phyloP scores from a whole-genome alignment of 2,113 vertebrate genomes.

The Oenanthe oenanthe region DNA sequence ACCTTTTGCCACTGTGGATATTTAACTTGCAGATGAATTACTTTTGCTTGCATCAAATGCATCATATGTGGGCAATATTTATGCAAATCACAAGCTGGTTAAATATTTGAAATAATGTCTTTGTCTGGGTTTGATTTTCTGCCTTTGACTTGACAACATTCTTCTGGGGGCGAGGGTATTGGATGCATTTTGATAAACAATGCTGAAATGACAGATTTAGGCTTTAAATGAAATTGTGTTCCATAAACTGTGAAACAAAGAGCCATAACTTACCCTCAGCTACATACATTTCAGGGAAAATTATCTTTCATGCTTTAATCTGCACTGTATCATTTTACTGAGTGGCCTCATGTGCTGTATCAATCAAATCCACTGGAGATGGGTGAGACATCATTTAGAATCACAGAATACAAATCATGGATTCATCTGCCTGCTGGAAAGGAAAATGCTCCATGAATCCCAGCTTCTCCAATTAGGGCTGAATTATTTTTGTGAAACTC shows the following conservation, averaged over 20 bases:
- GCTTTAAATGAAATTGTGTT: constrained; percentile 80
- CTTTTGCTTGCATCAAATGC: constrained; percentile 20
- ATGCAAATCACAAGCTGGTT: constrained; percentile 54
- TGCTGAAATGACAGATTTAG: constrained; percentile 76
- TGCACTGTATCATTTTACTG: constrained; percentile 75
- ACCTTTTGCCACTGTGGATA: not conserved
- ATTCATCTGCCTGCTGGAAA: constrained; percentile 70
- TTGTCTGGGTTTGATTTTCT: constrained; percentile 65
- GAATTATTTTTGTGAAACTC: constrained; percentile 60
- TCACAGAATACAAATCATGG: constrained; percentile 67
- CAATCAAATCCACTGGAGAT: constrained; percentile 74
- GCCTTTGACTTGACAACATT: constrained; percentile 59
- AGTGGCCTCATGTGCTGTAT: constrained; percentile 72
- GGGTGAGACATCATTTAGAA: constrained; percentile 71
- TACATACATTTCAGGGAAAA: constrained; percentile 72
- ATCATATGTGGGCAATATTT: constrained; percentile 43
- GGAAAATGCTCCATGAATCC: constrained; percentile 39
- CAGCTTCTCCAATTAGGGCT: constrained; percentile 59
- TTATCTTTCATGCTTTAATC: constrained; percentile 77
- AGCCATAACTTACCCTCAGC: constrained; percentile 73
- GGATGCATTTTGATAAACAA: constrained; percentile 78
- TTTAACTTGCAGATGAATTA: constrained; percentile 58
- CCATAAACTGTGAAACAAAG: constrained; percentile 81
- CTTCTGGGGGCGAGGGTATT: constrained; percentile 35
- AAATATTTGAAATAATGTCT: constrained; percentile 44